A percentile compares a stretch with the other conserved stretches of the same genome.
These are phyloP conservation scores for Brachyhypopomus occidentalis DNA, from an alignment of 2,113 vertebrate species.

Conservation along the genomic window DNA sequence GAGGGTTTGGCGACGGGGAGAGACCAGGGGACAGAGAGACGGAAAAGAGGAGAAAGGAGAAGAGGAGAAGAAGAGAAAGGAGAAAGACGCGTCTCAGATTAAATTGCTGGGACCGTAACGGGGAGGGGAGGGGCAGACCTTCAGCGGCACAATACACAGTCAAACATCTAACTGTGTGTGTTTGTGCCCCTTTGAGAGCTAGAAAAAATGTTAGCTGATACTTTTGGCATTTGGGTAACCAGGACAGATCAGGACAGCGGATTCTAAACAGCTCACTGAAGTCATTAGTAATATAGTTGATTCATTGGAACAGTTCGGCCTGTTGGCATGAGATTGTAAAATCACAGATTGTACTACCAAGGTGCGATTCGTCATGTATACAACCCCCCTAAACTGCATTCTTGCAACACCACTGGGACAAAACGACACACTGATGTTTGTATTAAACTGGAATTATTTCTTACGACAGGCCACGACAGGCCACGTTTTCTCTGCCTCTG, in stretches of 20 bases:
- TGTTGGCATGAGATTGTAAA: background rate
- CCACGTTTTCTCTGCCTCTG: background rate
- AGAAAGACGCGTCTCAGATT: background rate
- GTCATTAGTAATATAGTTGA: background rate
- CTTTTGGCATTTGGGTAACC: background rate
- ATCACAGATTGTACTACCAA: background rate
- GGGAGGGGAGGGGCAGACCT: background rate
- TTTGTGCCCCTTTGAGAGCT: too few relatives aligned
- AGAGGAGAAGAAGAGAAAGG: constrained; percentile 15
- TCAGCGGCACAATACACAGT: background rate
- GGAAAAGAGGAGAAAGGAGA: constrained; percentile 4
- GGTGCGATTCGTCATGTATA: background rate
- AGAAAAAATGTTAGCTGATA: background rate
- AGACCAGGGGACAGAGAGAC: too few relatives aligned
- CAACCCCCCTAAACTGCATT: background rate
- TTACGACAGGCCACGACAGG: background rate
- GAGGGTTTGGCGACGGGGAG: background rate
- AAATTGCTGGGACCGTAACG: background rate
- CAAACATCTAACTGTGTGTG: background rate
- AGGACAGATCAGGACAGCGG: background rate
- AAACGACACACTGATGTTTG: background rate
- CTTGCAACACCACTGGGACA: background rate
- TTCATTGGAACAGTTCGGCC: background rate
- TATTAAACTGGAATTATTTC: background rate
- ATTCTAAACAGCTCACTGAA: background rate